A percentile compares a stretch with the other conserved stretches of the same genome.
Conservation (phyloP, 1,140 invertebrate species). For the Drosophila subpulchrella region DNA sequence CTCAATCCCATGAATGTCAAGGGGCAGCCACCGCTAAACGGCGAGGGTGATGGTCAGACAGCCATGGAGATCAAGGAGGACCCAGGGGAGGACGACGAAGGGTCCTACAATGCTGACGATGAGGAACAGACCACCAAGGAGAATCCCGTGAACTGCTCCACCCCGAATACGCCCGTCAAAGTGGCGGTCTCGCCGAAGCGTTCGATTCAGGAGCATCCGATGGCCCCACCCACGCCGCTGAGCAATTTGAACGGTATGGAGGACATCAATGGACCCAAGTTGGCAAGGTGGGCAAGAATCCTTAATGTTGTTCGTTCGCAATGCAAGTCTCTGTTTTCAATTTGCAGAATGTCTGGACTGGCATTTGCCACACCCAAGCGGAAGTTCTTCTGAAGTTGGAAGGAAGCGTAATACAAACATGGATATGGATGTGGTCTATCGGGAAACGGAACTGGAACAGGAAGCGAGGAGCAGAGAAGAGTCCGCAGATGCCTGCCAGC, state of each 20-base stretch:
- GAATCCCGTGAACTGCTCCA: not conserved
- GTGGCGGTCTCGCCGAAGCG: conserved; percentile 8
- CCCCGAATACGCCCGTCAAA: conserved; percentile 8
- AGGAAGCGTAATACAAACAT: not conserved
- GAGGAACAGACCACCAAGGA: not conserved
- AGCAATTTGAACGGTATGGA: not conserved
- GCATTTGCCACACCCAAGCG: conserved; percentile 57
- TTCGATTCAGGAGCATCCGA: not conserved
- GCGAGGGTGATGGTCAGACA: conserved; percentile 17
- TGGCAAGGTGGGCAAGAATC: conserved; percentile 31
- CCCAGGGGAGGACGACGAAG: not conserved
- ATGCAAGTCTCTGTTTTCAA: not conserved
- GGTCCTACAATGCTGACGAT: not conserved
- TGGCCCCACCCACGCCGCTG: not conserved
- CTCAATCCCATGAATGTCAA: conserved; percentile 40
- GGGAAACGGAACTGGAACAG: not conserved
- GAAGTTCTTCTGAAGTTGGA: conserved; percentile 61
- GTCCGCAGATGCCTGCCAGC: not conserved
- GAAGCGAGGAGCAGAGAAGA: not conserved
- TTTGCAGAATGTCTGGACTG: conserved; percentile 55
- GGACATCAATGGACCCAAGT: conserved; percentile 5
- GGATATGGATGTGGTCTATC: not conserved
- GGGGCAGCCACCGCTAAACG: not conserved
- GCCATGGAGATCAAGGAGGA: not conserved
- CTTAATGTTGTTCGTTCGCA: not conserved